These are phyloP conservation scores for Columba janthina DNA, from an alignment of 2,113 vertebrate species.

Conservation along the genomic window DNA sequence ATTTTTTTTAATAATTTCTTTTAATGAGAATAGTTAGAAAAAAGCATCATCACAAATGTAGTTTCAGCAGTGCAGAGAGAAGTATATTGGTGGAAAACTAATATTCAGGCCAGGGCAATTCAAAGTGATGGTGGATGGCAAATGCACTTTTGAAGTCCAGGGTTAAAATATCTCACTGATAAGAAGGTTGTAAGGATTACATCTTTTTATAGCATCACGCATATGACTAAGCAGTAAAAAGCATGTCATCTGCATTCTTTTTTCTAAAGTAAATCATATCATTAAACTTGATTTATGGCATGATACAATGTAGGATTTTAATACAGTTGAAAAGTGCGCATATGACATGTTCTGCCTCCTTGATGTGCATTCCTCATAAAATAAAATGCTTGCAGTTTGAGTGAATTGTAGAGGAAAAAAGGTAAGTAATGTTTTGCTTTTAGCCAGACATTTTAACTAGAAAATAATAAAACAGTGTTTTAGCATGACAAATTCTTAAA, in stretches of 20 bases:
- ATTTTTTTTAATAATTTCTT: background rate
- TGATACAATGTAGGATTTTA: background rate
- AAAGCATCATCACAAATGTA: background rate
- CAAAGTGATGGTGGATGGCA: background rate
- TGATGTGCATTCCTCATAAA: background rate
- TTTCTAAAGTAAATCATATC: background rate
- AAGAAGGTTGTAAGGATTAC: constrained; percentile 32
- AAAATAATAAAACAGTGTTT: background rate
- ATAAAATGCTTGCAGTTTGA: background rate
- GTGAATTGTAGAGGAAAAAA: background rate
- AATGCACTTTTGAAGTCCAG: background rate
- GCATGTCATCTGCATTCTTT: background rate
- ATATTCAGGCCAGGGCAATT: background rate
- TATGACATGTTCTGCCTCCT: background rate
- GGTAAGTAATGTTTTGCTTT: background rate
- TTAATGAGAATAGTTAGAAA: background rate
- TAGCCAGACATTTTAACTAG: background rate
- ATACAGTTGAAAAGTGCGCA: background rate
- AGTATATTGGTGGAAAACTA: background rate
- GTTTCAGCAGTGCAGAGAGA: background rate
- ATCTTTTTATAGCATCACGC: constrained; percentile 5
- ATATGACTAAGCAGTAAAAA: constrained; percentile 31
- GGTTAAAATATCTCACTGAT: constrained; percentile 9
- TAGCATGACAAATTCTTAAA: background rate
- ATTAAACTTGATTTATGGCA: background rate